Evolutionary conservation across 2,888 invertebrate species (phyloP).

Genomic region (Scelioninae gen. 2): DNA sequence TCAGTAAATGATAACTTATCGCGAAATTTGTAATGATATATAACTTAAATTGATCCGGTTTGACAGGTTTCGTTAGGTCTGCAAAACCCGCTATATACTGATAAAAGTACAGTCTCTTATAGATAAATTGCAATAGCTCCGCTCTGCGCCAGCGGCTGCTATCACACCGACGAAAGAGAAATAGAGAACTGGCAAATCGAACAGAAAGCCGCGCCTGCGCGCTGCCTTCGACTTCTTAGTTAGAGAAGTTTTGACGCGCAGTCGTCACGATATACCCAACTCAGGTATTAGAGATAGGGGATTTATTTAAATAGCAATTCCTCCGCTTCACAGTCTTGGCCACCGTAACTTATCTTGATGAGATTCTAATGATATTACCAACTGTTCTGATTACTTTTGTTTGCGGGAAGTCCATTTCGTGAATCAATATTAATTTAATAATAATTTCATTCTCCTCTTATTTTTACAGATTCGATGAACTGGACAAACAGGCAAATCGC

Average conservation of each 20-base stretch:
- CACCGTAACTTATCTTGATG: slow-evolving; percentile 52
- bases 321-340: slow-evolving; percentile 48
- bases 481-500: background rate
- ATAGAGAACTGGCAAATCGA: slow-evolving; percentile 58
- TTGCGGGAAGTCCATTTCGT: slow-evolving; percentile 13
- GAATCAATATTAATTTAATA: slow-evolving; percentile 23
- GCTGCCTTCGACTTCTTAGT: slow-evolving; percentile 52
- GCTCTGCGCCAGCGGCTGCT: slow-evolving; percentile 54
- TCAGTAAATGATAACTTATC: no score
- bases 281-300: slow-evolving; percentile 52
- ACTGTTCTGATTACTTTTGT: slow-evolving; percentile 49
- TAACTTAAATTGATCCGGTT: slow-evolving; percentile 49
- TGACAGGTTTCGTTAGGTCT: slow-evolving; percentile 44
- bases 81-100: slow-evolving; percentile 50
- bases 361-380: slow-evolving; percentile 55
- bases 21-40: no score
- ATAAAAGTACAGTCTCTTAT: slow-evolving; percentile 54
- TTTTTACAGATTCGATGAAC: slow-evolving; percentile 22
- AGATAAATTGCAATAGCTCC: slow-evolving; percentile 58
- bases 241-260: slow-evolving; percentile 58
- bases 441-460: no score
- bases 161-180: slow-evolving; percentile 55
- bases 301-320: slow-evolving; percentile 57
- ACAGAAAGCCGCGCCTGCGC: slow-evolving; percentile 53
- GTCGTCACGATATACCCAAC: slow-evolving; percentile 57